Evolutionary conservation across 2,797 vertebrate species (phyloP).

Genomic region (Urosaurus nigricauda): DNA sequence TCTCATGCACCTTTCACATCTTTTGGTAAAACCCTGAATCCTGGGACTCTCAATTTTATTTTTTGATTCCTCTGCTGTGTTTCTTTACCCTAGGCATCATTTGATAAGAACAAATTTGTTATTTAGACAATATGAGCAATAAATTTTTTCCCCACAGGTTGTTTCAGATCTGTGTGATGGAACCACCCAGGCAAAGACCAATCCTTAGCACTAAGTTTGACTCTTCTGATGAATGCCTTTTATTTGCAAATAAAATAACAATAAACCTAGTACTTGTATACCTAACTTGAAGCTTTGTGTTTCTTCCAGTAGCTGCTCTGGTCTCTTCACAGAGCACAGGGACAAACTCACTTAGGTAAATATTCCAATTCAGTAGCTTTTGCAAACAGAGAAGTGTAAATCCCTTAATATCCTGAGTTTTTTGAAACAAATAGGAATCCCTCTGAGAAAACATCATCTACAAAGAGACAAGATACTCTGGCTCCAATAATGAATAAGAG

Average conservation of each 20-base stretch:
- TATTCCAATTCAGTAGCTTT: conserved; percentile 34
- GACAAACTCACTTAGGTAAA: conserved; percentile 18
- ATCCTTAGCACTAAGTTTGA: conserved; percentile 10
- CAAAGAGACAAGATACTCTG: conserved; percentile 51
- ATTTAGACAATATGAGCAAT: background rate
- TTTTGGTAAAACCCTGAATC: background rate
- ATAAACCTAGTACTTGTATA: background rate
- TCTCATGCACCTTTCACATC: background rate
- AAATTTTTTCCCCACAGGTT: background rate
- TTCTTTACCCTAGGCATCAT: background rate
- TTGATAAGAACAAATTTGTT: background rate
- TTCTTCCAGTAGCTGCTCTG: background rate
- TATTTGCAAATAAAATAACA: background rate
- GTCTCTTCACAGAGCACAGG: conserved; percentile 16
- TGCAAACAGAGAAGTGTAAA: conserved; percentile 33
- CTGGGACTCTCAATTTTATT: background rate
- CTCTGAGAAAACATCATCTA: conserved; percentile 61
- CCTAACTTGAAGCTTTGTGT: conserved; percentile 3
- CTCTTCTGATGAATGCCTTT: background rate
- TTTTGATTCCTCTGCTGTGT: background rate
- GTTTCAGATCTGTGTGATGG: background rate
- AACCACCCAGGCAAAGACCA: background rate
- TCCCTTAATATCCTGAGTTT: conserved; percentile 50
- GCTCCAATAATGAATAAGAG: conserved; percentile 64
- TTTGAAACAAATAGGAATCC: conserved; percentile 64